These are phyloP conservation scores for Colostygia pectinataria DNA, from an alignment of 2,888 invertebrate species.

Conservation along the genomic window DNA sequence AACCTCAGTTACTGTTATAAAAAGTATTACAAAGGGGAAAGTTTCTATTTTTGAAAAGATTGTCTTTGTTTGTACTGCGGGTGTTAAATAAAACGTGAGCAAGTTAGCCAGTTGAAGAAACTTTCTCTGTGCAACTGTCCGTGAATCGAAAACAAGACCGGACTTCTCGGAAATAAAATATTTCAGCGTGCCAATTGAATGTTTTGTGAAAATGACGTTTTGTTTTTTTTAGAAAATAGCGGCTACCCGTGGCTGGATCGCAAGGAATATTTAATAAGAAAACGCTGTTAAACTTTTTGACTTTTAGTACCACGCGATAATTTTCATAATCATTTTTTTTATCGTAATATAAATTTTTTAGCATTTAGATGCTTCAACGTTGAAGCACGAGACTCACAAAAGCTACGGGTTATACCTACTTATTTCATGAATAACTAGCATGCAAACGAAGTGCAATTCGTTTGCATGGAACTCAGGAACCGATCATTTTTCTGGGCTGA, in stretches of 20 bases:
- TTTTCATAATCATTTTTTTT: too few species aligned
- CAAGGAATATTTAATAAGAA: conserved; percentile 2
- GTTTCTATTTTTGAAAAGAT: conserved; percentile 53
- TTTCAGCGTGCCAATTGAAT: conserved; percentile 17
- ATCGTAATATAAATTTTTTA: too few species aligned
- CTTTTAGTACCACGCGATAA: too few species aligned
- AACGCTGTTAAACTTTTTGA: not conserved
- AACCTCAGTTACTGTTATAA: not conserved
- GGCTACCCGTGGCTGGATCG: too few species aligned
- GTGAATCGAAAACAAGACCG: conserved; percentile 52
- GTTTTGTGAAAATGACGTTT: conserved; percentile 1
- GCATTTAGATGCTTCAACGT: too few species aligned
- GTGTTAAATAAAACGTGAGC: conserved; percentile 55
- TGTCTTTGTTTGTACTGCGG: conserved; percentile 47
- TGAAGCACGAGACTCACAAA: too few species aligned
- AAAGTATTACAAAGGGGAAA: conserved; percentile 48
- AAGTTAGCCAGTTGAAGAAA: conserved; percentile 49
- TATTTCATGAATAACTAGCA: too few species aligned
- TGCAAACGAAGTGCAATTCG: too few species aligned
- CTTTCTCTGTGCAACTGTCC: conserved; percentile 44
- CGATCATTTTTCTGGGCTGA: too few species aligned
- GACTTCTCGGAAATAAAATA: conserved; percentile 37
- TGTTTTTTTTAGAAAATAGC: too few species aligned
- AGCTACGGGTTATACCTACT: too few species aligned
- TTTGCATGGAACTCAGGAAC: too few species aligned